Conservation (phyloP, 2,797 vertebrate genomes). For the Coluber constrictor region DNA sequence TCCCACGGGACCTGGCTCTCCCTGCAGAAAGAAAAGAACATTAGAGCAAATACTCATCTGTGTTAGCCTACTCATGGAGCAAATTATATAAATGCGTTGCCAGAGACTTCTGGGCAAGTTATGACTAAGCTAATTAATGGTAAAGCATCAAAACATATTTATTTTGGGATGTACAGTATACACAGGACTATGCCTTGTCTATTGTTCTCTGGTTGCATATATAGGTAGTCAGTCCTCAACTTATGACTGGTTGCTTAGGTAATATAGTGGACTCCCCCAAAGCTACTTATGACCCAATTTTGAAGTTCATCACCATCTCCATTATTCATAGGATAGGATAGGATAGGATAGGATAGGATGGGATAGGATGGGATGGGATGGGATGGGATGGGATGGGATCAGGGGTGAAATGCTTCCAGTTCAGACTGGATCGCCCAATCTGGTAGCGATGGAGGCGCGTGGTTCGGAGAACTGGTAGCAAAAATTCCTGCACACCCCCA, state of each 20-base stretch:
- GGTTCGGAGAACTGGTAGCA: no score
- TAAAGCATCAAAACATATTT: background rate
- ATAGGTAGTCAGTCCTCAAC: background rate
- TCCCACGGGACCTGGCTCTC: slow-evolving; percentile 85
- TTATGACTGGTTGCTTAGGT: background rate
- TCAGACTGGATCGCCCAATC: no score
- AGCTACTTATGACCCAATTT: background rate
- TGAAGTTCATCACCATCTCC: background rate
- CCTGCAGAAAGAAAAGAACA: slow-evolving; percentile 66
- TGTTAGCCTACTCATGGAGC: background rate
- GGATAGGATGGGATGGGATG: no score
- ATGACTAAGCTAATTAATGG: background rate
- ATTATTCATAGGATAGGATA: no score
- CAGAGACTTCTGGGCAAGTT: background rate
- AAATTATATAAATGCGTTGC: background rate
- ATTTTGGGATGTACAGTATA: background rate
- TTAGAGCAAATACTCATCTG: background rate
- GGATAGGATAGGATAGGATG: no score
- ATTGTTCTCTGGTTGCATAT: background rate
- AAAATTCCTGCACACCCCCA: no score
- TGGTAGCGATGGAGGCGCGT: no score
- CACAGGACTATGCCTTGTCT: background rate
- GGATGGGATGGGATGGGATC: no score
- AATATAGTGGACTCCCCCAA: background rate
- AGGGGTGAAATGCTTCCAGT: no score